Evolutionary conservation across 2,888 invertebrate species (phyloP).

Genomic region (Saturnia pavonia): DNA sequence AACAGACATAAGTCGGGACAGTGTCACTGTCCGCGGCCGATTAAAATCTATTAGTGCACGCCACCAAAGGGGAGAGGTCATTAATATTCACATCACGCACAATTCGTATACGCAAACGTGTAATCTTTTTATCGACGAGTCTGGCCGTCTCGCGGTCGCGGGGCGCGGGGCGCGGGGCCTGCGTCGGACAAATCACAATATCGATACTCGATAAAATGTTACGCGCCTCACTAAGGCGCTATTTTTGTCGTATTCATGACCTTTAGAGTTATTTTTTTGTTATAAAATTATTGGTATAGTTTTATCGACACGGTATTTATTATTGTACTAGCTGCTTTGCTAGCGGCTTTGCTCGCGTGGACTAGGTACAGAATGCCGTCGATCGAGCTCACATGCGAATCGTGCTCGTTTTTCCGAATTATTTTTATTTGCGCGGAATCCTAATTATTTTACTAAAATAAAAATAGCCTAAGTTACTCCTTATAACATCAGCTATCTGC

Average conservation of each 20-base stretch:
- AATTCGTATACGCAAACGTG: slow-evolving; percentile 72
- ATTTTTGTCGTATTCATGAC: slow-evolving; percentile 28
- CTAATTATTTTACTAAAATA: too few species aligned
- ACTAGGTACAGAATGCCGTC: too few species aligned
- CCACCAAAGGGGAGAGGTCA: slow-evolving; percentile 59
- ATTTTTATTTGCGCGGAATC: too few species aligned
- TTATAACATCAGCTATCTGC: too few species aligned
- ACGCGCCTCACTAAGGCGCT: slow-evolving; percentile 47
- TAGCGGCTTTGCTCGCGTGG: too few species aligned
- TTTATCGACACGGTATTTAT: neutral
- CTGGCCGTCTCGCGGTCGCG: slow-evolving; percentile 42
- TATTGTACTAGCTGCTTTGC: too few species aligned
- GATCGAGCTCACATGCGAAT: too few species aligned
- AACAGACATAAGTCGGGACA: slow-evolving; percentile 48
- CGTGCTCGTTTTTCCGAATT: too few species aligned
- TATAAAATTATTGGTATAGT: neutral
- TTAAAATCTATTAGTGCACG: slow-evolving; percentile 76
- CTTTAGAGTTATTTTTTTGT: neutral
- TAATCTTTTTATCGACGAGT: slow-evolving; percentile 76
- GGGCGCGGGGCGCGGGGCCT: slow-evolving; percentile 29
- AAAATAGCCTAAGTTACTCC: too few species aligned
- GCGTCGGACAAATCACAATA: slow-evolving; percentile 51
- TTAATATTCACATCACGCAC: slow-evolving; percentile 79
- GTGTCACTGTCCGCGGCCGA: slow-evolving; percentile 58
- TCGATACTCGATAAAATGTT: slow-evolving; percentile 53